phyloP scores from a whole-genome alignment of 2,888 invertebrate species.

The Caenorhabditis sp. region DNA sequence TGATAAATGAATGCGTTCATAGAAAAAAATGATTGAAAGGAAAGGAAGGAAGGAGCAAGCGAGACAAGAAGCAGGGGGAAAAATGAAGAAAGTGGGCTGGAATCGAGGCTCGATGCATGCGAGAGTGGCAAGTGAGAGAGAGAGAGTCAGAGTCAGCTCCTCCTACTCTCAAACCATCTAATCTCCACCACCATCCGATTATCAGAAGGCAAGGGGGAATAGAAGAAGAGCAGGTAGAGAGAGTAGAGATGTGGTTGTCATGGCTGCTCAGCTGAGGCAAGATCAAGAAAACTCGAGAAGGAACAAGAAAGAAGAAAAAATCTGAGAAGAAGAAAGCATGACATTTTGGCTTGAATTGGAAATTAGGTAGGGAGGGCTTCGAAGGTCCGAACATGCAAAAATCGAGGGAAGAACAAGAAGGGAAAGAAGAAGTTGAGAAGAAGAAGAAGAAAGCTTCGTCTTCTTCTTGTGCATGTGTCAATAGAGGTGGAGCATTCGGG shows the following conservation, averaged over 20 bases:
- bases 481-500: constrained; percentile 44
- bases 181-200: constrained; percentile 56
- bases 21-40: constrained; percentile 12
- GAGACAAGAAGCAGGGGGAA: constrained; percentile 15
- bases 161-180: constrained; percentile 51
- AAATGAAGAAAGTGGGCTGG: constrained; percentile 16
- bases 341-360: constrained; percentile 50
- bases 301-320: constrained; percentile 12
- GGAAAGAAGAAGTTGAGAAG: constrained; percentile 28
- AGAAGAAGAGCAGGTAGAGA: constrained; percentile 6
- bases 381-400: constrained; percentile 47
- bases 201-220: constrained; percentile 37
- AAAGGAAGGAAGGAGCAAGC: constrained; percentile 10
- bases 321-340: constrained; percentile 43
- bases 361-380: constrained; percentile 39
- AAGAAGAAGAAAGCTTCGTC: constrained; percentile 20
- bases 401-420: constrained; percentile 4
- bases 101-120: constrained; percentile 10
- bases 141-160: constrained; percentile 32
- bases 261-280: constrained; percentile 17
- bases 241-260: constrained; percentile 26
- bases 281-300: not conserved
- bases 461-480: constrained; percentile 31
- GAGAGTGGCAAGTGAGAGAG: constrained; percentile 32
- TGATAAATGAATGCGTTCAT: constrained; percentile 25